Evolutionary conservation across 2,113 vertebrate genomes (phyloP).

Genomic region (Aythya baeri): DNA sequence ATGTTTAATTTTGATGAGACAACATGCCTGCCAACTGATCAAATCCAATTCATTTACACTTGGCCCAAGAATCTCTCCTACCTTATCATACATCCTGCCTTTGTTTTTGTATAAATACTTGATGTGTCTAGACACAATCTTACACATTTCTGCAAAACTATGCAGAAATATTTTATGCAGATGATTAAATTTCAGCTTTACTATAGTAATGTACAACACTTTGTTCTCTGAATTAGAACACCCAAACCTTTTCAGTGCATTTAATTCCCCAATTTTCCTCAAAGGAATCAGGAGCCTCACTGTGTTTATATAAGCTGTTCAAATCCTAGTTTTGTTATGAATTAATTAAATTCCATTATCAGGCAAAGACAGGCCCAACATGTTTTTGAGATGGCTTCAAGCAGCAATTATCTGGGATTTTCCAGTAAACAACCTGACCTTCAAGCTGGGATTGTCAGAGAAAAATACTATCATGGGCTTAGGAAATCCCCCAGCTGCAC

Average conservation of each 20-base stretch:
- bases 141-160: constrained; percentile 16
- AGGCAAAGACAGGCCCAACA: constrained; percentile 29
- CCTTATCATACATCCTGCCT: not conserved
- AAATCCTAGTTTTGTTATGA: constrained; percentile 26
- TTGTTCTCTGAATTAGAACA: not conserved
- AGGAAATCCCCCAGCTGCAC: not conserved
- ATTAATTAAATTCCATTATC: constrained; percentile 40
- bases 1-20: not conserved
- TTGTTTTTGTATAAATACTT: constrained; percentile 29
- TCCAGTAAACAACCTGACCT: constrained; percentile 16
- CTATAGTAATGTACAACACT: not conserved
- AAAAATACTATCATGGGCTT: not conserved
- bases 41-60: not conserved
- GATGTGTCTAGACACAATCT: not conserved
- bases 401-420: constrained; percentile 19
- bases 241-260: not conserved
- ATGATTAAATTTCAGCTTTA: constrained; percentile 7
- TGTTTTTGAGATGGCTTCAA: not conserved
- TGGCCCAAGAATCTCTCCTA: constrained; percentile 11
- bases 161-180: constrained; percentile 22
- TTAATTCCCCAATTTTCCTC: constrained; percentile 6
- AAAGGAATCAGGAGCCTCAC: not conserved
- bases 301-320: not conserved
- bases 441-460: not conserved
- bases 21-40: not conserved